phyloP scores from a whole-genome alignment of 1,140 invertebrate genomes.

The Rhopalosiphum padi region DNA sequence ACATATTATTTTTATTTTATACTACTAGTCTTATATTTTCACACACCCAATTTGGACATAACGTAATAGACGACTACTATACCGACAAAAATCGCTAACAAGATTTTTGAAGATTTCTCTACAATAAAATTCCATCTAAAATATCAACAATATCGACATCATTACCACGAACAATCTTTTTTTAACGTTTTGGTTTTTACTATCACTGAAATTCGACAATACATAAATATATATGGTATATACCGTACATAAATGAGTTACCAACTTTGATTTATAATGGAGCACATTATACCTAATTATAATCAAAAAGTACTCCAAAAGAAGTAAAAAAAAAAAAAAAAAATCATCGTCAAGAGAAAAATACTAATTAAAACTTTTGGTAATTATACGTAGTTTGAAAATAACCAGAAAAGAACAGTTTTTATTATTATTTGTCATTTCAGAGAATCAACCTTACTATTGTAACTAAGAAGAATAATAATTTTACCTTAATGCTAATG shows the following conservation, averaged over 20 bases:
- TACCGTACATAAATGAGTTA: background rate
- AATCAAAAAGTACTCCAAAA: background rate
- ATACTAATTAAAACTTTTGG: constrained; percentile 41
- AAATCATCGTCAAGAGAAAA: background rate
- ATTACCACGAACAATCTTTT: background rate
- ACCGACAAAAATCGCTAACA: background rate
- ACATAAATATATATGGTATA: background rate
- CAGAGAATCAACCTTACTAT: constrained; percentile 13
- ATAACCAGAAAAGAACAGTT: background rate
- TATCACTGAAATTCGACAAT: background rate
- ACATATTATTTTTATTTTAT: background rate
- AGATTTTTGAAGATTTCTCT: background rate
- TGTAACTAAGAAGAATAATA: constrained; percentile 27
- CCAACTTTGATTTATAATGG: background rate
- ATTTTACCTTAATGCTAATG: background rate
- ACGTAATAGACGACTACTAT: background rate
- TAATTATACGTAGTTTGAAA: constrained; percentile 20
- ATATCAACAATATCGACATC: background rate
- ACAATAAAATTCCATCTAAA: background rate
- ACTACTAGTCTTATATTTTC: background rate
- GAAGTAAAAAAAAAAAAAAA: background rate
- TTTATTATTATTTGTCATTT: constrained; percentile 23
- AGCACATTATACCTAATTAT: background rate
- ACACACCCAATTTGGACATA: background rate
- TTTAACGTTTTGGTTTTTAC: background rate